Evolutionary conservation across 2,113 vertebrate species (phyloP), one percentile per base, ranked within the genome.

Genomic region (Atlantisia rogersi): DNA sequence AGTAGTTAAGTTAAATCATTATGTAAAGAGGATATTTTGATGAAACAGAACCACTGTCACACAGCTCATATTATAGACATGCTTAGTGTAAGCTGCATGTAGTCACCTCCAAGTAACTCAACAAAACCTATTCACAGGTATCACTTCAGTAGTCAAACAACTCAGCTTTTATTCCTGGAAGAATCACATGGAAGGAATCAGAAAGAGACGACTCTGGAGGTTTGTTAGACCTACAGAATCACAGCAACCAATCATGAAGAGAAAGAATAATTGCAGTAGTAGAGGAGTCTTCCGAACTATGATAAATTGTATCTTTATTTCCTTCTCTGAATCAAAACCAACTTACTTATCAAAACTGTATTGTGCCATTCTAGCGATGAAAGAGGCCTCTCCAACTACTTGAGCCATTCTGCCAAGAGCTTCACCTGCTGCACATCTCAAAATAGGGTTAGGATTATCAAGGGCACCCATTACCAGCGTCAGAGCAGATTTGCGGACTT

Each of bases 271-370:
- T 48, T 35, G 35, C 35, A 35, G 78, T 29, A 75, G 48, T 6
- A 82, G 18, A 73, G 12, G 26, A 58, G 91, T 84, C 60, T 88
- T 73, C 12, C 28, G 62, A 78, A 83, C 26, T 42, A 44, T 0
- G 3, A 52, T 69, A 50, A 73, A 81, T 24, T 58, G 5, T 13
- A n/a, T 14, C 84, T 88, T 84, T 67, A 88, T 71, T 90, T 86
- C 18, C 17, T 92, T 71, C 90, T 26, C 42, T 62, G 25, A 88
- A 88, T 77, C 44, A 80, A 90, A 94, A 60, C 13, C 17, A 82
- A 97, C 98, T 95, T 98, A 99, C 99, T 99, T 99, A 98, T 99
- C 99, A 96, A 99, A 99, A 97, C 99, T 99, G 94, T 99, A 99
- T 28, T 99, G 99, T 82, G 99, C 99, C 99, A 99, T 99, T 96